These are phyloP conservation scores for Schizothorax lantsangensis DNA, from an alignment of 2,797 vertebrate species.

Conservation along the genomic window DNA sequence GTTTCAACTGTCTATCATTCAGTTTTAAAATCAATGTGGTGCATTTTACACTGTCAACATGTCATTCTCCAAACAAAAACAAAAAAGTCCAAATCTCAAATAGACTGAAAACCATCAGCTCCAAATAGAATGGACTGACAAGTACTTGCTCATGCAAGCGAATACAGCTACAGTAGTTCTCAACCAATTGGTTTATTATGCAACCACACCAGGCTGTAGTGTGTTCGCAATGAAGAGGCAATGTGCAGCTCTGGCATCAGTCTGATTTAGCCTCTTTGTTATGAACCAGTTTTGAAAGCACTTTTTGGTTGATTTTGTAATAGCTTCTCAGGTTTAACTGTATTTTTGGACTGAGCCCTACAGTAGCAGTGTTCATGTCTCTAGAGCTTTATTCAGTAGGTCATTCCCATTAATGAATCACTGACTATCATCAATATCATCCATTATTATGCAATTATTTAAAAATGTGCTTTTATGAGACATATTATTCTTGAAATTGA, in stretches of 20 bases:
- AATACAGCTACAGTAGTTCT: neutral
- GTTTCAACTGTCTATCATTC: neutral
- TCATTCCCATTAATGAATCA: conserved; percentile 19
- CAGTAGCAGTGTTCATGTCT: neutral
- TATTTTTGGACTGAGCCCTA: neutral
- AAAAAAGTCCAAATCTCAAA: neutral
- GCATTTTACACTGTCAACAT: neutral
- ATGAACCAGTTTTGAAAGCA: neutral
- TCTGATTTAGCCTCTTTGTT: neutral
- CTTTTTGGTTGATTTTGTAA: neutral
- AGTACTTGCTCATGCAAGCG: neutral
- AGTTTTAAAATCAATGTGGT: neutral
- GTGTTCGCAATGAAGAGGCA: neutral
- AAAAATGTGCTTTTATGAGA: conserved; percentile 20
- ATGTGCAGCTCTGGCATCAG: neutral
- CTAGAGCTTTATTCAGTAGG: neutral
- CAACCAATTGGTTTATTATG: neutral
- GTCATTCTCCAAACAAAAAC: neutral
- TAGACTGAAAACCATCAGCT: neutral
- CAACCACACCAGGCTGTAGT: neutral
- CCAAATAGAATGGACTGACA: neutral
- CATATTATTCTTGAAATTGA: neutral
- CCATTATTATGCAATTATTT: conserved; percentile 21
- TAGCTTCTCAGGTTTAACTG: conserved; percentile 1
- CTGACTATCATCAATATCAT: neutral